Evolutionary conservation across 2,888 invertebrate genomes (phyloP), one percentile per base, ranked within the genome.

Genomic region (Yponomeuta sedellus): DNA sequence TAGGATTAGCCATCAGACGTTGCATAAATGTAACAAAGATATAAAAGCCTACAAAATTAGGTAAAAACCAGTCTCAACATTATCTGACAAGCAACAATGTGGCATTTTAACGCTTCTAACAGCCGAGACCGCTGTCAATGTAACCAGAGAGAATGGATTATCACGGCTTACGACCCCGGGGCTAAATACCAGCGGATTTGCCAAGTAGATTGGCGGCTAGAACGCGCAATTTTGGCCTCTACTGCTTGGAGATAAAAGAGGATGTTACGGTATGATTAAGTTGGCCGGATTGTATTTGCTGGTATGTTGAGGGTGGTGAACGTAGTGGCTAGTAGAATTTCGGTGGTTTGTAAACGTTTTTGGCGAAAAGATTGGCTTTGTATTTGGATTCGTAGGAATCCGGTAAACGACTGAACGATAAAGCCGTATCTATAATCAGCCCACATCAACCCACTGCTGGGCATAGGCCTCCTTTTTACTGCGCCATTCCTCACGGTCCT

Each of bases 71-170:
- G 34, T 34, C 34, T 34, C 34, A 52, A 52, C 44, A 52, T 52
- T 16, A 52, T 52, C 16, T 52, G 44, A 3, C 44, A 12, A 16
- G 16, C 1, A 52, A 52, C 12, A 16, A 52, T 52, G 56, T 59
- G 64, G 56, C 64, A 58, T 25, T 64, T 58, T 64, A 66, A 64
- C n/a, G 44, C 44, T 52, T 52, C 44, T 64, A 64, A 64, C 64
- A 64, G 40, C 28, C 76, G 73, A 72, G 71, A 70, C 77, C 71
- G 68, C 66, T 68, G 71, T 75, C 76, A 76, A 72, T 75, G 73
- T 68, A 70, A 66, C 73, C 78, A 69, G 67, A 68, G 72, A 77
- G 69, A 71, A 81, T 73, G 76, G 75, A 81, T 82, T 82, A 76
- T 71, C 71, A 75, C 76, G 74, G 74, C 71, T 72, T 67, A 64